These are phyloP conservation scores for Neostethus bicornis DNA, from an alignment of 2,797 vertebrate genomes.

Conservation along the genomic window DNA sequence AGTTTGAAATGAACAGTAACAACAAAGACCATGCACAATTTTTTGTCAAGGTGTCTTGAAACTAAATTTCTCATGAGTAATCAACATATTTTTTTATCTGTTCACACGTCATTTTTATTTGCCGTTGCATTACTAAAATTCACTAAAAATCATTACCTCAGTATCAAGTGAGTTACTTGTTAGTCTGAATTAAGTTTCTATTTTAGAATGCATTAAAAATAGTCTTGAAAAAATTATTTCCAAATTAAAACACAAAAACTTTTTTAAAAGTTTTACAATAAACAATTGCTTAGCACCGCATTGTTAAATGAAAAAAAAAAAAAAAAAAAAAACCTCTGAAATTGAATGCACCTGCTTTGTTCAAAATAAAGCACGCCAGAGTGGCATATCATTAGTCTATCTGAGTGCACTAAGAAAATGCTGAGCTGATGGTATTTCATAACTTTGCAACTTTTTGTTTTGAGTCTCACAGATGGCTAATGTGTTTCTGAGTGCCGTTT, in stretches of 20 bases:
- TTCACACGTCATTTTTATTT: slow-evolving; percentile 8
- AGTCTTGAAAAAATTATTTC: not conserved
- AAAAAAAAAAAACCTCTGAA: too few species aligned
- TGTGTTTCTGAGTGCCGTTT: slow-evolving; percentile 43
- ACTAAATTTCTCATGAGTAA: too few species aligned
- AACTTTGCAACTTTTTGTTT: slow-evolving; percentile 44
- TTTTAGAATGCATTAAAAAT: not conserved
- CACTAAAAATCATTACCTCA: not conserved
- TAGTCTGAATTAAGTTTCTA: not conserved
- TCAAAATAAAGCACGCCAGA: slow-evolving; percentile 61
- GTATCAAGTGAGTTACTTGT: slow-evolving; percentile 1
- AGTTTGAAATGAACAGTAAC: too few species aligned
- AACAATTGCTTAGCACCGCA: slow-evolving; percentile 1
- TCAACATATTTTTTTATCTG: too few species aligned
- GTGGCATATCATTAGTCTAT: slow-evolving; percentile 51
- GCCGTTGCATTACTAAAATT: not conserved
- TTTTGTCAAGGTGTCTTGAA: too few species aligned
- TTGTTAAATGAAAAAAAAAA: slow-evolving; percentile 19
- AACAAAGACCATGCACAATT: too few species aligned
- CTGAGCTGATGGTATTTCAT: slow-evolving; percentile 47
- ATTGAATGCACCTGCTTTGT: slow-evolving; percentile 54
- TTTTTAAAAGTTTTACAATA: not conserved
- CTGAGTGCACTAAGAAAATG: slow-evolving; percentile 50
- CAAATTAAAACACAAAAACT: not conserved
- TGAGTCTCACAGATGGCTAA: slow-evolving; percentile 49